Percentiles rank a stretch among this genome's conserved stretches.
Conservation (phyloP, 2,797 vertebrate species). For the Manis crassicaudata region DNA sequence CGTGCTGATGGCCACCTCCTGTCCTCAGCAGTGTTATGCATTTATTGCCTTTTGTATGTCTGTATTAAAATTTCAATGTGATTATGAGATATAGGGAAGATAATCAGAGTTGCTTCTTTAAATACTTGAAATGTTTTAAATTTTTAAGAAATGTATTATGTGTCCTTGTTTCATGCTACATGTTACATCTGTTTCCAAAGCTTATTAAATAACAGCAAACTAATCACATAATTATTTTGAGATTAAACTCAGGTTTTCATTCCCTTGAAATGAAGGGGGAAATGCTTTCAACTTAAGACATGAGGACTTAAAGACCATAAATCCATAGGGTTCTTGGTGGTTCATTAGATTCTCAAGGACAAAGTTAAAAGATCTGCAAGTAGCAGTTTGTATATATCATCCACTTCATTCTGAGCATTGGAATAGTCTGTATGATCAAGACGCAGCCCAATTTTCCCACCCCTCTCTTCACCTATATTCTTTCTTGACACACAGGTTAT, state of each 20-base stretch:
- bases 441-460: neutral
- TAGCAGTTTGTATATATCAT: neutral
- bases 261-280: neutral
- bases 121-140: neutral
- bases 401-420: neutral
- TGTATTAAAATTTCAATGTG: neutral
- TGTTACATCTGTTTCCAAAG: neutral
- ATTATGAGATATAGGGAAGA: neutral
- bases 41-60: neutral
- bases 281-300: neutral
- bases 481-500: neutral
- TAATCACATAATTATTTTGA: neutral
- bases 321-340: neutral
- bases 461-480: neutral
- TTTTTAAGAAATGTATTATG: neutral
- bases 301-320: neutral
- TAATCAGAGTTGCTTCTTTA: neutral
- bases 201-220: neutral
- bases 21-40: neutral
- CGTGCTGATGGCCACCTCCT: neutral
- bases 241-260: neutral
- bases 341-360: neutral
- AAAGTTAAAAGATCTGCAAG: neutral
- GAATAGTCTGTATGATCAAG: neutral
- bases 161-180: neutral